Evolutionary conservation across 2,888 invertebrate species (phyloP), one percentile per base, ranked within the genome.

Genomic region (Stenotaenia linearis): DNA sequence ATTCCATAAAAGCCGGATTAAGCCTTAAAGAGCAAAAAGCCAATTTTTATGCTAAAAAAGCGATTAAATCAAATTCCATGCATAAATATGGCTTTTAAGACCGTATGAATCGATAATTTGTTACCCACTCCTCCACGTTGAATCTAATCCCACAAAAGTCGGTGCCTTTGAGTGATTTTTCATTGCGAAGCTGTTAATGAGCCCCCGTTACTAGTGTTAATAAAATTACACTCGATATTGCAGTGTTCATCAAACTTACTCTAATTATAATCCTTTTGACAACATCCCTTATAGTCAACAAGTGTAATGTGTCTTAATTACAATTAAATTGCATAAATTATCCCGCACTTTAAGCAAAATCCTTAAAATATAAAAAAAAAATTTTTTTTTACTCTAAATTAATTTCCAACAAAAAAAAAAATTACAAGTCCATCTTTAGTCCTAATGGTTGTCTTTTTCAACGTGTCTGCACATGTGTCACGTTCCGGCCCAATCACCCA

Each of bases 401-500:
- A 69, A 69, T 69, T 28, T 69, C 69, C 25, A n/a, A 28, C 25
- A 69, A 28, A 12, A 28, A 28, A 69, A 69, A 69, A n/a, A n/a
- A n/a, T n/a, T n/a, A n/a, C n/a, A n/a, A 69, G 69, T 69, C 18
- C n/a, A 18, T 50, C n/a, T 18, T 50, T n/a, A 50, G 50, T 28
- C 69, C 25, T 69, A 69, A 69, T 69, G 69, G 69, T 69, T 69
- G 69, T 69, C 69, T 69, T 69, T 69, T 69, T 69, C 69, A 69
- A 69, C 69, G 23, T 69, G 69, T 69, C 69, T 69, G 69, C 69
- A 69, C 69, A 69, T 69, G 69, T 69, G 69, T 69, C 69, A 69
- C 69, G 69, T 69, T 69, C 69, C 25, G 69, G 69, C 69, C 69
- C 69, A 69, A 69, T 69, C 69, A 69, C 69, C 69, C 69, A 28